phyloP scores from a whole-genome alignment of 2,888 invertebrate species.

The Temnothorax unifasciatus region DNA sequence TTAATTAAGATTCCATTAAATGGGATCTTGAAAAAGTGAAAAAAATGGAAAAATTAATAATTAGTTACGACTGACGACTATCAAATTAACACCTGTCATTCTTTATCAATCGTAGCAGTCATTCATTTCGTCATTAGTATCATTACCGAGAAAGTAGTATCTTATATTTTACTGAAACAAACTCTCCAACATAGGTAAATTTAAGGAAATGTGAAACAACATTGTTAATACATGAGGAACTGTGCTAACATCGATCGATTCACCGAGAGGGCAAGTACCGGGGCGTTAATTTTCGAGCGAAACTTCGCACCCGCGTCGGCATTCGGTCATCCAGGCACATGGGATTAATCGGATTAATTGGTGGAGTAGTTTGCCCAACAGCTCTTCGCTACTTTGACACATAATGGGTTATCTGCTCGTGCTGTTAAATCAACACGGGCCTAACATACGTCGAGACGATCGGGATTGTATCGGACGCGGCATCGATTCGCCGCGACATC shows the following conservation, averaged over 20 bases:
- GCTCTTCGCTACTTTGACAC: conserved; percentile 55
- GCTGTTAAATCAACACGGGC: conserved; percentile 59
- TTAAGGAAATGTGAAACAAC: neutral
- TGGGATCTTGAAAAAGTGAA: neutral
- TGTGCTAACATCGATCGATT: conserved; percentile 6
- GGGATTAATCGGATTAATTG: conserved; percentile 62
- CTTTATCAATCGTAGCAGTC: neutral
- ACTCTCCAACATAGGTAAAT: neutral
- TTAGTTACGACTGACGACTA: neutral
- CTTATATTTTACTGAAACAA: neutral
- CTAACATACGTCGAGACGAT: conserved; percentile 49
- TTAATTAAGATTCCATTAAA: neutral
- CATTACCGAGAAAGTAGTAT: neutral
- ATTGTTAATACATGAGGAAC: neutral
- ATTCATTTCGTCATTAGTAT: conserved; percentile 1
- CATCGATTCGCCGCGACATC: conserved; percentile 57
- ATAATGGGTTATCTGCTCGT: conserved; percentile 59
- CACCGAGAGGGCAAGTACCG: neutral
- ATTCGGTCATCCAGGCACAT: conserved; percentile 15
- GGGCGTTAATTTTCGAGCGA: conserved; percentile 6
- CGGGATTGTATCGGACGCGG: conserved; percentile 58
- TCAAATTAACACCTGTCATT: neutral
- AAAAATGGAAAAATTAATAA: neutral
- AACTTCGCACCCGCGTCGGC: conserved; percentile 14
- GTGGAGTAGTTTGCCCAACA: conserved; percentile 11